phyloP scores from a whole-genome alignment of 2,888 invertebrate genomes.

The Hermaeophaga mercurialis region DNA sequence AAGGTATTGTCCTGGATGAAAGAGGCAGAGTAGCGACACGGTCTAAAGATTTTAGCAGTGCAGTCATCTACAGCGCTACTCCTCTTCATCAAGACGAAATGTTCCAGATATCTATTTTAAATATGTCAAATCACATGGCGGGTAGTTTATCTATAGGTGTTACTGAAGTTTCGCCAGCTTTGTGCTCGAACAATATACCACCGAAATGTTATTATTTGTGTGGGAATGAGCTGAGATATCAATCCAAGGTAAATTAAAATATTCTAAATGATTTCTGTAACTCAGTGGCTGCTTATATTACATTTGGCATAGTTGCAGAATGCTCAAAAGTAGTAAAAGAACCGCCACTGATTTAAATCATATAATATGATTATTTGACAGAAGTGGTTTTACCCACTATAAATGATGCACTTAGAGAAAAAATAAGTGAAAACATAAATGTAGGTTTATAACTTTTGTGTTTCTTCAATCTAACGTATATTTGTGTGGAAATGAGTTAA shows the following conservation, averaged over 20 bases:
- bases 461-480: not conserved
- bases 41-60: slow-evolving; percentile 59
- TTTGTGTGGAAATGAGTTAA: not conserved
- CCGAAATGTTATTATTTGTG: slow-evolving; percentile 73
- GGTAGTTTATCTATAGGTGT: slow-evolving; percentile 79
- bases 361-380: too few species aligned
- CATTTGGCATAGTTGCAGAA: too few species aligned
- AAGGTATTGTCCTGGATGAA: slow-evolving; percentile 71
- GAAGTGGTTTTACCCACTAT: too few species aligned
- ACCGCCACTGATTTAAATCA: too few species aligned
- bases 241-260: slow-evolving; percentile 60
- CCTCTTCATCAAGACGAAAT: slow-evolving; percentile 76
- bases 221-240: slow-evolving; percentile 73
- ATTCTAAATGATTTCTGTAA: too few species aligned
- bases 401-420: too few species aligned
- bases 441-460: too few species aligned
- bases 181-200: slow-evolving; percentile 69
- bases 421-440: too few species aligned
- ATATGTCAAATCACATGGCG: slow-evolving; percentile 67
- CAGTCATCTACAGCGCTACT: slow-evolving; percentile 73
- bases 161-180: slow-evolving; percentile 64
- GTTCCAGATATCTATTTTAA: slow-evolving; percentile 76
- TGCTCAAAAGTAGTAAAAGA: too few species aligned
- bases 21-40: slow-evolving; percentile 63
- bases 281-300: too few species aligned